Evolutionary conservation across 2,888 invertebrate species (phyloP), one percentile per base, ranked within the genome.

Genomic region (Ennomos fuscantarius): DNA sequence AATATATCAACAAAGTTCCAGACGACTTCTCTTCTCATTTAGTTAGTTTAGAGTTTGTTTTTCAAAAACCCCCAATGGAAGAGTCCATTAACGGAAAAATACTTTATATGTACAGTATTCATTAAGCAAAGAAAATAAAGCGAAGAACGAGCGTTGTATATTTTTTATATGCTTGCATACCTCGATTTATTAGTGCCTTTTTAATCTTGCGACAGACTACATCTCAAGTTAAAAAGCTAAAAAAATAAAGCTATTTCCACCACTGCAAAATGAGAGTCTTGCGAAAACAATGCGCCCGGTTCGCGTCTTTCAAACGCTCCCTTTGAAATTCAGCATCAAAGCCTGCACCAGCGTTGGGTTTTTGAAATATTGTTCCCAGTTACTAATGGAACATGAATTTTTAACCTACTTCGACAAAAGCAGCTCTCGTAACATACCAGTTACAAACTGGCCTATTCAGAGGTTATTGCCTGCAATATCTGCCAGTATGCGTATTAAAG

Each of bases 321-420:
- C 72, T 81, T 81, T 80, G 76, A 78, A 77, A 69, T 76, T 67
- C 59, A 59, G 68, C 76, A 67, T 78, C 74, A 81, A 81, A 80
- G 81, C 74, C 44, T 57, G 67, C 70, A 68, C 70, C 65, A 61
- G 70, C 71, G 73, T 74, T 66, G 69, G 73, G 76, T 74, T 78
- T 79, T 75, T 79, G 71, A 76, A 76, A 81, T 74, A 78, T 78
- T 78, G 76, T 78, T 75, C 69, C 43, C 60, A 64, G 69, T 70
- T 73, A 65, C 69, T 79, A 74, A 76, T 73, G 70, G 70, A 68
- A 74, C 71, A 72, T 76, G 78, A 74, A 73, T 77, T 73, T 74
- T 70, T 75, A 70, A 77, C 72, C 74, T 63, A 75, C 65, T 76
- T 73, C 64, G 68, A 72, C 72, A 65, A 65, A 65, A 66, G 60